Percentiles rank a stretch among this genome's conserved stretches.
These are phyloP conservation scores for Iphiclides podalirius DNA, from an alignment of 2,888 invertebrate genomes.

Conservation along the genomic window DNA sequence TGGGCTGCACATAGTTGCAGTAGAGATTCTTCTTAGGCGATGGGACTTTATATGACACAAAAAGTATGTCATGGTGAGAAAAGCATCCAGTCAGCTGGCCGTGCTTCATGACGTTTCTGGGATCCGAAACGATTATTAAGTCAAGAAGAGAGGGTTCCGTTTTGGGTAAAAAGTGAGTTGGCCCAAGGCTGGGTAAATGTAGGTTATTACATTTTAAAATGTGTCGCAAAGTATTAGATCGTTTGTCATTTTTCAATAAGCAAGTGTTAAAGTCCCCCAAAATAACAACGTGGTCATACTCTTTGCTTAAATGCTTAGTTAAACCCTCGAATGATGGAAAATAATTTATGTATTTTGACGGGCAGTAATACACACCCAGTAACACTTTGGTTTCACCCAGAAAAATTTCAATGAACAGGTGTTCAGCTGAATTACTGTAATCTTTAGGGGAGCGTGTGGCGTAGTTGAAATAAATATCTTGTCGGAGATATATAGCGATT, in stretches of 20 bases:
- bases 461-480: conserved; percentile 13
- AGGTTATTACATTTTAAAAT: conserved; percentile 16
- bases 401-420: conserved; percentile 23
- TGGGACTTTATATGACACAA: conserved; percentile 18
- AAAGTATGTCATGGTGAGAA: conserved; percentile 24
- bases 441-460: neutral
- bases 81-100: conserved; percentile 24
- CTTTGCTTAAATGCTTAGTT: conserved; percentile 2
- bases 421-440: conserved; percentile 15
- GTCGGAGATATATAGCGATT: conserved; percentile 24
- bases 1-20: neutral
- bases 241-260: conserved; percentile 18
- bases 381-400: conserved; percentile 14
- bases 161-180: conserved; percentile 24
- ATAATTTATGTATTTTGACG: conserved; percentile 19
- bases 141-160: conserved; percentile 23
- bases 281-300: conserved; percentile 19
- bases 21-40: conserved; percentile 19
- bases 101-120: conserved; percentile 14
- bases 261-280: conserved; percentile 25
- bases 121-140: conserved; percentile 22
- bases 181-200: conserved; percentile 7
- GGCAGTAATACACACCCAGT: conserved; percentile 23
- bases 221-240: neutral
- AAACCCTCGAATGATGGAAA: conserved; percentile 20